Evolutionary conservation across 1,140 invertebrate species (phyloP), one percentile per base, ranked within the genome.

Genomic region (Delia radicum): DNA sequence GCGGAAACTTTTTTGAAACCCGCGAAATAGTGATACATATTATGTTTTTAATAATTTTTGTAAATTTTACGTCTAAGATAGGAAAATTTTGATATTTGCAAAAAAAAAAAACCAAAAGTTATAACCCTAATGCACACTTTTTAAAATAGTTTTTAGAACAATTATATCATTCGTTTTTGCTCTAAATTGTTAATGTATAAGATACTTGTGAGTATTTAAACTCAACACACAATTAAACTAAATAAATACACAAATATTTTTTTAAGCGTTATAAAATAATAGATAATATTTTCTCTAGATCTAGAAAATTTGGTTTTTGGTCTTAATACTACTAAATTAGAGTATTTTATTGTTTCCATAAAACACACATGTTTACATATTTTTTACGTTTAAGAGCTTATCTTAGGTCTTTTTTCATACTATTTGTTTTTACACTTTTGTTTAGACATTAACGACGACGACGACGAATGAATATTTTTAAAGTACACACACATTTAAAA

Each of bases 361-460:
- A 55, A 55, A 55, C n/a, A 18, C n/a, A n/a, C n/a, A 55, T 55
- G 5, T 21, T n/a, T 55, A 55, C n/a, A 18, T 42, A 55, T 7
- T 55, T 55, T 13, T 42, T 13, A 15, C n/a, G 1, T 15, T 42
- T 55, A 55, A 55, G 65, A 21, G 29, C 29, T 69, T 69, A 69
- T 33, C 65, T 69, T 21, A 37, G 65, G 29, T 69, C 65, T 69
- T 37, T 55, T 33, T 69, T 69, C 65, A 69, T 31, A 69, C 65
- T 69, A 69, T 69, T 69, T 69, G 65, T 69, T 69, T 69, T 69
- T 69, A 69, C 65, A 69, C 65, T 69, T 69, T 69, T 69, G 15
- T 69, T 69, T 69, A 33, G 65, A 69, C 48, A 55, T n/a, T 15
- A 2, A 5, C 15, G 12, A 15, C n/a, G 13, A n/a, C n/a, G 42